These are phyloP conservation scores for Antheraea mylitta DNA, from an alignment of 1,140 invertebrate genomes.

Conservation along the genomic window DNA sequence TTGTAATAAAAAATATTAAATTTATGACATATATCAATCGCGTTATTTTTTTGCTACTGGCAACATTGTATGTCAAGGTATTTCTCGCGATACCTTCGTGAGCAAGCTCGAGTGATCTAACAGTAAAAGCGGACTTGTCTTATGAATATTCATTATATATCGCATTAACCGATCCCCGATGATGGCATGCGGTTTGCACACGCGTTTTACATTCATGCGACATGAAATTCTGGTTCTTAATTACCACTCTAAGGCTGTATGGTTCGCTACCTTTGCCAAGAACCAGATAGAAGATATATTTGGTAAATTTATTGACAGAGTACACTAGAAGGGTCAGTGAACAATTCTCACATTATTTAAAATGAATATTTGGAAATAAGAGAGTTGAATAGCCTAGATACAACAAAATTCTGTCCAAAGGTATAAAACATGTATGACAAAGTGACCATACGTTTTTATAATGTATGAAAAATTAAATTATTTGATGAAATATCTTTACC, in stretches of 20 bases:
- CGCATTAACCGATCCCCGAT: conserved; percentile 8
- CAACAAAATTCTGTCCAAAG: no score
- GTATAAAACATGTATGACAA: no score
- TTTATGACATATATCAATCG: not conserved
- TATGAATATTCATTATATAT: conserved; percentile 13
- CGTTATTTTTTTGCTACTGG: not conserved
- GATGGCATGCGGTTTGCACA: conserved; percentile 6
- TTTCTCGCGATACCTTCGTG: not conserved
- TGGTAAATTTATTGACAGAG: no score
- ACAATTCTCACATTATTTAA: no score
- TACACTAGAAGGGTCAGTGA: no score
- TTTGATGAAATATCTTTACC: no score
- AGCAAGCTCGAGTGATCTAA: conserved; percentile 3
- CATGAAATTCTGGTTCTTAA: not conserved
- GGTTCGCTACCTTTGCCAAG: conserved; percentile 6
- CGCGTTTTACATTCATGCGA: not conserved
- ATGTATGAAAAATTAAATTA: no score
- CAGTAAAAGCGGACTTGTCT: conserved; percentile 8
- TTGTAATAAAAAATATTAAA: not conserved
- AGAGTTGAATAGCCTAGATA: no score
- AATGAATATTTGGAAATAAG: no score
- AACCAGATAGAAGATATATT: not conserved
- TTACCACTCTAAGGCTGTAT: conserved; percentile 1
- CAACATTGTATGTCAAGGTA: conserved; percentile 5
- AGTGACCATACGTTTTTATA: no score